Evolutionary conservation across 2,888 invertebrate genomes (phyloP).

Genomic region (Parnassius orleans): DNA sequence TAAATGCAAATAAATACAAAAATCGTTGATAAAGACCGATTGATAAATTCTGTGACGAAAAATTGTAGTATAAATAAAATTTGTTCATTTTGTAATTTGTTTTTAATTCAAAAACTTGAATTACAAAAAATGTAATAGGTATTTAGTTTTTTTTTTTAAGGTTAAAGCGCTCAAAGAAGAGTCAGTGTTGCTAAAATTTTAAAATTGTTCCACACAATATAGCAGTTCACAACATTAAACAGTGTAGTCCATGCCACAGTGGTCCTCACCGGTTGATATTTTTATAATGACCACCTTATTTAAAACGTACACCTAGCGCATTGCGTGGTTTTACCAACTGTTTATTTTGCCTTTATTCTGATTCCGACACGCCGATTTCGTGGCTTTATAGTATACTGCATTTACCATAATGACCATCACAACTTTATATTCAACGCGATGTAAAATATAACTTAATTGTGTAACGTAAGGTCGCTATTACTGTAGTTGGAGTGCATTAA

Average conservation of each 20-base stretch:
- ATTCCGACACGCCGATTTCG: slow-evolving; percentile 78
- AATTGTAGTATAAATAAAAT: no score
- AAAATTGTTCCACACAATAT: slow-evolving; percentile 7
- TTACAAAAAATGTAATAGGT: no score
- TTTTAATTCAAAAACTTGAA: no score
- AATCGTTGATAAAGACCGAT: no score
- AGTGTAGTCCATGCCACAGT: slow-evolving; percentile 24
- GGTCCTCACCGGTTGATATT: slow-evolving; percentile 44
- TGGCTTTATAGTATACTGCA: slow-evolving; percentile 76
- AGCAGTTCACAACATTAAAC: slow-evolving; percentile 12
- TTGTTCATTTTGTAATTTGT: no score
- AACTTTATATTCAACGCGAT: slow-evolving; percentile 50
- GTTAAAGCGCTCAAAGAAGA: no score
- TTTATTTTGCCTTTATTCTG: slow-evolving; percentile 78
- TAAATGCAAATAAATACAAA: background rate
- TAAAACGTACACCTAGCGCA: slow-evolving; percentile 49
- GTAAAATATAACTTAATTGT: slow-evolving; percentile 49
- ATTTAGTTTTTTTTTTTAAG: no score
- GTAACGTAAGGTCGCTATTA: slow-evolving; percentile 56
- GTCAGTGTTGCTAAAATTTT: no score
- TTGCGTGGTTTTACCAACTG: slow-evolving; percentile 62
- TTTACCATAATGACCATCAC: slow-evolving; percentile 78
- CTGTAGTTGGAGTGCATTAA: slow-evolving; percentile 61
- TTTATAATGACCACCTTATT: slow-evolving; percentile 63
- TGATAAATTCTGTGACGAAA: no score